Evolutionary conservation across 2,113 vertebrate genomes (phyloP).

Genomic region (Rhea americana): DNA sequence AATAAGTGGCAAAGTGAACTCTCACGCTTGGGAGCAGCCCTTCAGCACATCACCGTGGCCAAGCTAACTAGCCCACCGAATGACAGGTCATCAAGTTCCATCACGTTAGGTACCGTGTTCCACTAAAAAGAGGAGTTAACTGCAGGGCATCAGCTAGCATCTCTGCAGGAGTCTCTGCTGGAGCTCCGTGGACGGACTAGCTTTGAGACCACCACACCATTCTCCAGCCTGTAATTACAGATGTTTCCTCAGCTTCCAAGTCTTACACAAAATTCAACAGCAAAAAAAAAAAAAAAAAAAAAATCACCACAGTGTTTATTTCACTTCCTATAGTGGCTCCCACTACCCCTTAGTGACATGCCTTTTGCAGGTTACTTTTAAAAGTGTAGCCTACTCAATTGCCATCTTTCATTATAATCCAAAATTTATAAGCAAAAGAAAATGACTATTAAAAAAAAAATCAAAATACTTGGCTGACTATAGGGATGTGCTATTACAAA

Average conservation of each 20-base stretch:
- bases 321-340: background rate
- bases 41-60: rapidly evolving
- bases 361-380: background rate
- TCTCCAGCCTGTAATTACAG: background rate
- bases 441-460: slow-evolving; percentile 16
- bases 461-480: slow-evolving; percentile 18
- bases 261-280: background rate
- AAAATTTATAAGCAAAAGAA: slow-evolving; percentile 33
- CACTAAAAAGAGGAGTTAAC: background rate
- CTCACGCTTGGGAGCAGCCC: background rate
- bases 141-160: background rate
- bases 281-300: background rate
- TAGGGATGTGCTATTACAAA: background rate
- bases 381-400: background rate
- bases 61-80: background rate
- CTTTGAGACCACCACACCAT: background rate
- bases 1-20: background rate
- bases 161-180: background rate
- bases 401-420: background rate
- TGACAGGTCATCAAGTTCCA: rapidly evolving
- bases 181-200: background rate
- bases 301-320: background rate
- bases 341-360: background rate
- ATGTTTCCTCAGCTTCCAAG: background rate
- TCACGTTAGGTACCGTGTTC: rapidly evolving